Evolutionary conservation across 2,113 vertebrate genomes (phyloP), one percentile per base, ranked within the genome.

Genomic region (Trinectes maculatus): DNA sequence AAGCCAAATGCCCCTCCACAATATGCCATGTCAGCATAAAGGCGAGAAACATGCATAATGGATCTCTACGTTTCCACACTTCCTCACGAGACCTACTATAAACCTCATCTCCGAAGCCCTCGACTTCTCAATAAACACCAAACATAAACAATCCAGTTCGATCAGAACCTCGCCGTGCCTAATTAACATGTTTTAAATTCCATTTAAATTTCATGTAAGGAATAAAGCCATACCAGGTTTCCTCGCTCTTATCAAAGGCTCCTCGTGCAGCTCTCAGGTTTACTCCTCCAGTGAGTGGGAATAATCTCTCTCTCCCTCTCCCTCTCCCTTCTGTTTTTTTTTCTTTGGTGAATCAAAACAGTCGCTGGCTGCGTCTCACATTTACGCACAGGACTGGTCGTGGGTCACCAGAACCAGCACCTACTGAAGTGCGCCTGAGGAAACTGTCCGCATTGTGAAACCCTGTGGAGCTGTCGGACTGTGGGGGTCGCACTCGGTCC

Each of bases 401-500:
- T 77, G 21, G 52, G 64, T 80, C 59, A 57, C 34, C 43, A 34
- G 15, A 25, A 22, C 4, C 26, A 19, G 55, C 31, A 47, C 59
- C 47, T n/a, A 5, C 51, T 6, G 31, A 53, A 62, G 62, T 67
- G 70, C 52, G 55, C 62, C 63, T 60, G 18, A 18, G 42, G 83
- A 76, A 82, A 74, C 73, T 80, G 25, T 79, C 49, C 36, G 82
- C 73, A 86, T 86, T 76, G 68, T 74, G 84, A 79, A 78, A 51
- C 31, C 43, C 44, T 59, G 44, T 19, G 31, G 19, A 65, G 36
- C 39, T 69, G n/a, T n/a, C 19, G 21, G 64, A 3, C 29, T 67
- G 77, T 91, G 87, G 91, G 91, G 87, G 91, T 90, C 80, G 86
- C 55, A 7, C 54, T 69, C 19, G 87, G 54, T 77, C 87, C 91